These are phyloP conservation scores for Tyrophagus putrescentiae DNA, from an alignment of 1,140 invertebrate species.

Conservation along the genomic window DNA sequence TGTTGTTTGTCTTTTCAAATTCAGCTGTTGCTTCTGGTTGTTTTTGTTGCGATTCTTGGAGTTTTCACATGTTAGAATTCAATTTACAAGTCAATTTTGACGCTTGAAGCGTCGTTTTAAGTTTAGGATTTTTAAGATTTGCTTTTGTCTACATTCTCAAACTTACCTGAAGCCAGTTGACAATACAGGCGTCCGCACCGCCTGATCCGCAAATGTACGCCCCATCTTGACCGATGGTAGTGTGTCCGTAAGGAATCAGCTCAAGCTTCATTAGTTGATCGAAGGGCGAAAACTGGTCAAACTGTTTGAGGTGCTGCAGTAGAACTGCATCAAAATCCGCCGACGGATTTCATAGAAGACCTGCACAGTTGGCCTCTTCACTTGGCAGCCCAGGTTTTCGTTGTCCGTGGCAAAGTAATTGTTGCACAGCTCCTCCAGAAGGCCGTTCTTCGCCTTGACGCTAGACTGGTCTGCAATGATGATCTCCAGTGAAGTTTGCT, in stretches of 20 bases:
- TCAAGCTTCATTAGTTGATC: neutral
- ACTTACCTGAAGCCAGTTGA: conserved; percentile 7
- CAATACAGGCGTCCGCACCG: neutral
- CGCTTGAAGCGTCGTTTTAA: too few species aligned
- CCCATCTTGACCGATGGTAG: neutral
- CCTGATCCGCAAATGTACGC: neutral
- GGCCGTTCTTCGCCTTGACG: neutral
- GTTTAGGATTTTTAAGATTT: too few species aligned
- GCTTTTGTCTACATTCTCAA: neutral
- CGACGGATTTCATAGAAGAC: conserved; percentile 3
- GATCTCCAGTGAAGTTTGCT: neutral
- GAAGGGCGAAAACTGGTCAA: neutral
- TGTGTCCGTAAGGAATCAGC: neutral
- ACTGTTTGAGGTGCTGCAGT: neutral
- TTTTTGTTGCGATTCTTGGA: too few species aligned
- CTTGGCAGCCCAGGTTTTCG: neutral
- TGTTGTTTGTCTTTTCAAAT: too few species aligned
- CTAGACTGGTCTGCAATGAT: neutral
- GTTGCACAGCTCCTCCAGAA: neutral
- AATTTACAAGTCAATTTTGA: too few species aligned
- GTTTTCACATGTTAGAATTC: too few species aligned
- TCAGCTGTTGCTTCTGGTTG: too few species aligned
- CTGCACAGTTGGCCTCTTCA: neutral
- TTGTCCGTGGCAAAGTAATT: neutral
- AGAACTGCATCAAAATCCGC: neutral